Base-by-base conservation (phyloP, 2,113 vertebrate genomes). In the Sander lucioperca region DNA sequence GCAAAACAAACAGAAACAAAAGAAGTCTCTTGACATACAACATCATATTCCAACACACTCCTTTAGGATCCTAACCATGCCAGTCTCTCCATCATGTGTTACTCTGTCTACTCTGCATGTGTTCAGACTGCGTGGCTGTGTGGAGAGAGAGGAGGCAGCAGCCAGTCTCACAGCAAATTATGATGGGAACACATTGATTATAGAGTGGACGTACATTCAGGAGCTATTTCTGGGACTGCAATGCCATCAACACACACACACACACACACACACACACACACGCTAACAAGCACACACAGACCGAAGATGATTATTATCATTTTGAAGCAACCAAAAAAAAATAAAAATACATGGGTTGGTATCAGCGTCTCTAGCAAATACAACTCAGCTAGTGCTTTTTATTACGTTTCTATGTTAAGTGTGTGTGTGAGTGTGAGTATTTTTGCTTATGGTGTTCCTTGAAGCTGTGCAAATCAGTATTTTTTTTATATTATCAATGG, bases 171-270 rank as follows among this genome's bases (percentile, higher is more conserved):
- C 53, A 45, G 63, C 19, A 64, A 74, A 64, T 75, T 75, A 80
- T 76, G 65, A 75, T 80, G 69, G 66, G 15, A 84, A 59, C 54
- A 45, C 62, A 74, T 23, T 80, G 77, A 85, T 85, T 81, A 85
- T 77, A 85, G 78, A 80, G 66, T 81, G 59, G 43, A 74, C 64
- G 25, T 47, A 72, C 65, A 71, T 33, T 59, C 65, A 53, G 36
- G 16, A 68, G 48, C 25, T 85, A 85, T 80, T 80, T 70, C 48
- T 61, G 67, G 57, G 45, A 45, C 23, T 67, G 59, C 33, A 71
- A 47, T 43, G 14, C 11, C 67, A 51, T 59, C 9, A 13, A 30
- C 58, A 57, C 57, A 56, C 18, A 12, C 18, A 19, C 30, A 11
- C n/a, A 23, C 21, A 16, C 45, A 39, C 18, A 33, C 53, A 57